A percentile compares a stretch with the other conserved stretches of the same genome.
phyloP scores from a whole-genome alignment of 2,797 vertebrate species.

The Ctenochaetus hawaiiensis region DNA sequence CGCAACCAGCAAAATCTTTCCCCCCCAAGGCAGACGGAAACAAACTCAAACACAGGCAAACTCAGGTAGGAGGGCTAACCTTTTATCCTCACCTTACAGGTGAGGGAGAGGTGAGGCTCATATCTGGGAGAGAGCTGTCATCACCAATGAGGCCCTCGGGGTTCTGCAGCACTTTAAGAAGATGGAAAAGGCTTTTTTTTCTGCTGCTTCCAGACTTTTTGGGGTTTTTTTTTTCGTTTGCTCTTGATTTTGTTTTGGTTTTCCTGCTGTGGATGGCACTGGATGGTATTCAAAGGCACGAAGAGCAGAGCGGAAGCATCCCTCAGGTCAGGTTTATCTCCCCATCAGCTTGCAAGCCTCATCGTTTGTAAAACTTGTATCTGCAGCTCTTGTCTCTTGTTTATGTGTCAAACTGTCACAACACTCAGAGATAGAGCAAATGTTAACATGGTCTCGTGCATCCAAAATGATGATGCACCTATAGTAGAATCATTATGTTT shows the following conservation, averaged over 20 bases:
- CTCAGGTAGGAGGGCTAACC: conserved; percentile 49
- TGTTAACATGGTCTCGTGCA: background rate
- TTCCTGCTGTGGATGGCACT: conserved; percentile 3
- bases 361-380: conserved; percentile 10
- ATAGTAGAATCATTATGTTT: background rate
- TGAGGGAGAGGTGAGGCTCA: conserved; percentile 38
- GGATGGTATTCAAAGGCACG: conserved; percentile 16
- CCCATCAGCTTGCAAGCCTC: background rate
- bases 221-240: background rate
- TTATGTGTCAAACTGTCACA: conserved; percentile 13
- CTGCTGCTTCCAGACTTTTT: background rate
- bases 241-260: conserved; percentile 20
- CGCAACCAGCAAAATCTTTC: conserved; percentile 3
- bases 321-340: background rate
- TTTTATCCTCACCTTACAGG: conserved; percentile 35
- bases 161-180: conserved; percentile 19
- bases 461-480: background rate
- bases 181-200: background rate
- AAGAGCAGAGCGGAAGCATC: background rate
- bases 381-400: background rate
- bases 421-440: background rate
- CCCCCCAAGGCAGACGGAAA: conserved; percentile 39
- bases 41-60: conserved; percentile 36
- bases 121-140: conserved; percentile 30
- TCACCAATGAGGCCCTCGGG: conserved; percentile 33